Evolutionary conservation across 2,888 invertebrate genomes (phyloP).

Genomic region (Micoletzkya japonica): DNA sequence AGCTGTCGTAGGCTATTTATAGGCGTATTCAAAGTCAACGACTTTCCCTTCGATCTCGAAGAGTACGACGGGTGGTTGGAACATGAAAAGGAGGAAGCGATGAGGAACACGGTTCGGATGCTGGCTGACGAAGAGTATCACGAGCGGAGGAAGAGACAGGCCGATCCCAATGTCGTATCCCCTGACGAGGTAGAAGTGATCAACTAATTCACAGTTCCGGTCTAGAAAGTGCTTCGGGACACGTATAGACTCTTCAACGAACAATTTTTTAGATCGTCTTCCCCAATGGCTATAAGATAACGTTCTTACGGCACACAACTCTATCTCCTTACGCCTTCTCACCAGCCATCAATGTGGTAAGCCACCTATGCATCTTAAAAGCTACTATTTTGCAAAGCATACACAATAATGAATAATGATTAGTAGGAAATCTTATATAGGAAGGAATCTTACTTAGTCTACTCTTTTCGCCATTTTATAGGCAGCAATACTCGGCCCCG

Average conservation of each 20-base stretch:
- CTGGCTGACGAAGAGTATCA: slow-evolving; percentile 28
- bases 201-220: no score
- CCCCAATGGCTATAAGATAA: slow-evolving; percentile 8
- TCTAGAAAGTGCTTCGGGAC: not conserved
- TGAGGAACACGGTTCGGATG: slow-evolving; percentile 31
- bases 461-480: no score
- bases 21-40: slow-evolving; percentile 31
- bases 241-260: no score
- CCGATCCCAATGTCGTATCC: not conserved
- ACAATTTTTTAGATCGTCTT: slow-evolving; percentile 1
- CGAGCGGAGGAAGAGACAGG: not conserved
- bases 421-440: no score
- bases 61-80: slow-evolving; percentile 36
- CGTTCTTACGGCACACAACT: slow-evolving; percentile 26
- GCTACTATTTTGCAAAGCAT: not conserved
- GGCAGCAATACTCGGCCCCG: slow-evolving; percentile 43
- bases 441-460: no score
- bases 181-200: not conserved
- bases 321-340: slow-evolving; percentile 34
- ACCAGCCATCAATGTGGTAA: slow-evolving; percentile 26
- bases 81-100: slow-evolving; percentile 39
- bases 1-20: not conserved
- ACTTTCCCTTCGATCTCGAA: slow-evolving; percentile 46
- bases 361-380: not conserved
- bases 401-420: not conserved